Evolutionary conservation across 1,140 invertebrate genomes (phyloP).

Genomic region (Drosophila repletoides): DNA sequence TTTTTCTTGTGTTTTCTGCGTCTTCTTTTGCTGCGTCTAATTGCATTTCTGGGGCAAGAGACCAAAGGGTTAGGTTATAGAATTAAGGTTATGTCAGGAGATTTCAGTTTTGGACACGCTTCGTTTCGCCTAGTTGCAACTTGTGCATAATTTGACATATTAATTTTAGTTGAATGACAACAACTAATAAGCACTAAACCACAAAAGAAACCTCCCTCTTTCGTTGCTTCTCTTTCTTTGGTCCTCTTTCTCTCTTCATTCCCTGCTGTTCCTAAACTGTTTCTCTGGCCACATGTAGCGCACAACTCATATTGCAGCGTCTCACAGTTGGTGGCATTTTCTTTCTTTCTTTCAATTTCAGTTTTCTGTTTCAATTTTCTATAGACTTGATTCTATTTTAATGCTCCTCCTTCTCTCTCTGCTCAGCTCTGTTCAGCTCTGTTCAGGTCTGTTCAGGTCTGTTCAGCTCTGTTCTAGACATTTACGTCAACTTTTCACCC

Average conservation of each 20-base stretch:
- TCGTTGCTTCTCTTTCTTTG: not conserved
- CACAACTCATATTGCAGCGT: constrained; percentile 26
- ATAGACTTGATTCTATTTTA: constrained; percentile 25
- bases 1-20: not conserved
- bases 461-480: constrained; percentile 26
- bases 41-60: constrained; percentile 35
- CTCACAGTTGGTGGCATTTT: constrained; percentile 67
- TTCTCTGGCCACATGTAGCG: constrained; percentile 44
- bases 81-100: constrained; percentile 33
- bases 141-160: constrained; percentile 75
- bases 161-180: constrained; percentile 63
- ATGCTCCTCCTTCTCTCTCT: too few species aligned
- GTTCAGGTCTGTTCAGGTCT: too few species aligned
- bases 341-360: constrained; percentile 32
- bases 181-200: constrained; percentile 9
- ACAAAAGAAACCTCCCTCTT: not conserved
- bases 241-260: not conserved
- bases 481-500: constrained; percentile 29
- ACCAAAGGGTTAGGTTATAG: not conserved
- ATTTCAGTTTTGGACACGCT: constrained; percentile 52
- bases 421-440: too few species aligned
- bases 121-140: constrained; percentile 39
- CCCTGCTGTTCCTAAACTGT: constrained; percentile 22
- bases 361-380: not conserved
- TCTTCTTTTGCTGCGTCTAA: constrained; percentile 63